phyloP scores from a whole-genome alignment of 2,113 vertebrate genomes.

The Tauraco erythrolophus region DNA sequence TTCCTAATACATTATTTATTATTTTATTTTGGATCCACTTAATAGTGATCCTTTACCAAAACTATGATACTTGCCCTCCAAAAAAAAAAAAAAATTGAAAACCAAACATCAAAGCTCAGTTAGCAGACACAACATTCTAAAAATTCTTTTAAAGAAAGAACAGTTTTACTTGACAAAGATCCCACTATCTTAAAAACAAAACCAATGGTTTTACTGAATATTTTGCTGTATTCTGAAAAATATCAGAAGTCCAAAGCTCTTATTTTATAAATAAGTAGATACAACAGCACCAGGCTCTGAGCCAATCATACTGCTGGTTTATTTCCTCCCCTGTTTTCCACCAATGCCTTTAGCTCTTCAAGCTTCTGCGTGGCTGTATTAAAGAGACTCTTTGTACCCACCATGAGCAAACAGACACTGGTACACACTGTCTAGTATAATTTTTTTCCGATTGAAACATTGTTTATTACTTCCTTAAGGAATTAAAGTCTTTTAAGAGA shows the following conservation, averaged over 20 bases:
- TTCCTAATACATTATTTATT: background rate
- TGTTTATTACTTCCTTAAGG: background rate
- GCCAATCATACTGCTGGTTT: slow-evolving; percentile 2
- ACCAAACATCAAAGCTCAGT: too few species aligned
- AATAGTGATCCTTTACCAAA: background rate
- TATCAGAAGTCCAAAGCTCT: slow-evolving; percentile 43
- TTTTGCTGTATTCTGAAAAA: slow-evolving; percentile 7
- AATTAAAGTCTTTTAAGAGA: background rate
- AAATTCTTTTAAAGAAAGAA: background rate
- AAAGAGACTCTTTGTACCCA: slow-evolving; percentile 37
- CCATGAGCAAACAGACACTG: background rate
- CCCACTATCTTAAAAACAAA: background rate
- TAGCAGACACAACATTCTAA: background rate
- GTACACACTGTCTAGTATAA: background rate
- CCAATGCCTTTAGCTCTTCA: slow-evolving; percentile 61
- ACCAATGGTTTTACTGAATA: slow-evolving; percentile 1
- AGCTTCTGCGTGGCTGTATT: background rate
- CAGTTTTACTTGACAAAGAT: background rate
- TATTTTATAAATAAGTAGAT: background rate
- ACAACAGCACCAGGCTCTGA: background rate
- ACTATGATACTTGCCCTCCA: background rate
- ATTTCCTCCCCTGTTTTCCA: slow-evolving; percentile 69
- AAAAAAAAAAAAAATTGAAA: too few species aligned
- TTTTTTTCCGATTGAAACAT: background rate
- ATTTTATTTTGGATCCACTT: background rate